Evolutionary conservation across 2,797 vertebrate species (phyloP), one percentile per base, ranked within the genome.

Genomic region (Allenopithecus nigroviridis): DNA sequence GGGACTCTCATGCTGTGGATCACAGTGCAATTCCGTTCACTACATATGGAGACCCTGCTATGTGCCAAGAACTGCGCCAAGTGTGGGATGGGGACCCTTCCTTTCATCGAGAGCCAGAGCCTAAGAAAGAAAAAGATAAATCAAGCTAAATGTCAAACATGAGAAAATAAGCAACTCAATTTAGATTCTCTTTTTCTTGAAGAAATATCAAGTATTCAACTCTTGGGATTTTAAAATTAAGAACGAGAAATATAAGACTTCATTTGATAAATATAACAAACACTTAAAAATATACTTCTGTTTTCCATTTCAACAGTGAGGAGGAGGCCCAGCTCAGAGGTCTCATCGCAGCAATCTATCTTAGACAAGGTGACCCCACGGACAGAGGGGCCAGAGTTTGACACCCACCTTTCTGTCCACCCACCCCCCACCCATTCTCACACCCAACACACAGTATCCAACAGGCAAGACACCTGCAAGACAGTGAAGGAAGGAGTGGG

Each of bases 71-170:
- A 21, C 24, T 59, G 21, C 14, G 76, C 68, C 74, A 84, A 64
- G 43, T 50, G 74, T n/a, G 24, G 81, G 46, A 88, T 0, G 24
- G 72, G 94, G 68, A 48, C 70, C 30, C 64, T 74, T 48, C 30
- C 68, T 94, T 84, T 95, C 86, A 89, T 26, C 30, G 33, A 86
- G 46, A 92, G 92, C 84, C 96, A 61, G 16, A 83, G 41, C 50
- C 88, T 57, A 84, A 89, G 93, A 87, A 48, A 76, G 70, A 91
- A 95, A 57, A 55, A 50, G 48, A 97, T 84, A n/a, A 97, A 94
- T 90, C 91, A 93, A 89, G 30, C 48, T 81, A 87, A 90, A 48
- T 28, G 83, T 75, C 64, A 95, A 55, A 85, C 30, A n/a, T 17
- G 46, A 76, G 28, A 21, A 41, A 72, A 46, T 76, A 79, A 70